Base-by-base conservation (phyloP, 2,113 vertebrate genomes). In the Aegithalos caudatus region DNA sequence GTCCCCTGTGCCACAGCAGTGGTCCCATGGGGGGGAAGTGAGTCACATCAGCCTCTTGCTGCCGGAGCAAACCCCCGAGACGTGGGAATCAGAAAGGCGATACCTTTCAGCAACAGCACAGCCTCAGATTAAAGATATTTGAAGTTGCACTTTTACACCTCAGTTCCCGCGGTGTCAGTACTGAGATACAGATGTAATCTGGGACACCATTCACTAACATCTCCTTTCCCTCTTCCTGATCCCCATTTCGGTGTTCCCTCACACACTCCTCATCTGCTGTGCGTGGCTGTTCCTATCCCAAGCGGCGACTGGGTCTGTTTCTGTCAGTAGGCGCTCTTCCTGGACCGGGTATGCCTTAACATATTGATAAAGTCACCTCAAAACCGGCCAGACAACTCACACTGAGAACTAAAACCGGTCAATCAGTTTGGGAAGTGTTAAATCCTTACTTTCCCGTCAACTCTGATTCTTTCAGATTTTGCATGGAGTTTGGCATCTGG, bases 261-360 rank as follows among this genome's bases (percentile, higher is more conserved):
- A 38, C 64, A 73, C 35, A 14, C 51, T 45, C 37, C 29, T 57
- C 27, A 6, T 60, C 12, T 47, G 35, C 64, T 70, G 19, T 3
- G 2, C 5, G 1, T 1, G 1, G 61, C 78, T 7, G 0, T 31
- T 69, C 35, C 53, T 53, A 12, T 22, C 14, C 7, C 18, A 40
- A 45, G n/a, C 1, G 0, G 15, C 2, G 6, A 33, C 23, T 16
- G 25, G 11, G 13, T 37, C 38, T 47, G 16, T 71, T 82, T 51
- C 71, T 64, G 57, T 37, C 37, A 33, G 16, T 12, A 24, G 21
- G 14, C 50, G 14, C 8, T 65, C 37, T 48, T 90, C 45, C 53
- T 4, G 1, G 27, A 25, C 38, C 2, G 1, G 2, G 6, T 28
- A 47, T 19, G 22, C 40, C 1, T 1, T 42, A 29, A 29, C 3